Percentiles rank a stretch among this genome's conserved stretches.
Conservation (phyloP, 2,113 vertebrate genomes). For the Dromas ardeola region DNA sequence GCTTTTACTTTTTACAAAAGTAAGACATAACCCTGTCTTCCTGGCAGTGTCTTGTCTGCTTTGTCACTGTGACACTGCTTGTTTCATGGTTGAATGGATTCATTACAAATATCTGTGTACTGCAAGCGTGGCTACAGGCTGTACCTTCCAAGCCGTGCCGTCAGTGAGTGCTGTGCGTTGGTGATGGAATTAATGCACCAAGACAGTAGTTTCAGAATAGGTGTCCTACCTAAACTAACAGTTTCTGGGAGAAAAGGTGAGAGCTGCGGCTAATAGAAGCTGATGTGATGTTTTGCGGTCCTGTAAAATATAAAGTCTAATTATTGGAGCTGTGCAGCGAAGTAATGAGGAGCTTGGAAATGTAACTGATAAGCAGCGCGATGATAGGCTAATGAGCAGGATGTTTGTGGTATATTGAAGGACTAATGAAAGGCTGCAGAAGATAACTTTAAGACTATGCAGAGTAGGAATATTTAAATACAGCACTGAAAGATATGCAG, state of each 20-base stretch:
- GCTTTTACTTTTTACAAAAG: neutral
- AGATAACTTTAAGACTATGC: neutral
- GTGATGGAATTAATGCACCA: neutral
- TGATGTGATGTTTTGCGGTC: neutral
- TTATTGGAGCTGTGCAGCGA: neutral
- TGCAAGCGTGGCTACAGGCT: neutral
- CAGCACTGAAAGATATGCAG: neutral
- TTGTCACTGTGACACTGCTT: neutral
- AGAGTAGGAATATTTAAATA: neutral
- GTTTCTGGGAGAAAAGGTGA: neutral
- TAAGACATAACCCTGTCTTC: neutral
- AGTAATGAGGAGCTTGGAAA: conserved; percentile 10
- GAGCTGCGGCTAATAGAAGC: neutral
- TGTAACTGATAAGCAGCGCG: neutral
- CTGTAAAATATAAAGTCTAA: neutral
- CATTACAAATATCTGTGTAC: conserved; percentile 6
- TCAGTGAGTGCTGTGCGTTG: neutral
- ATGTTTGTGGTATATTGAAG: conserved; percentile 16
- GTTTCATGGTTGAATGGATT: neutral
- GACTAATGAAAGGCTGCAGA: conserved; percentile 30
- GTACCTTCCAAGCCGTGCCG: neutral
- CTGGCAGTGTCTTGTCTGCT: neutral
- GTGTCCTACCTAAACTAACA: neutral
- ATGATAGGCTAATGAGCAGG: conserved; percentile 18
- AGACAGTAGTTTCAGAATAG: neutral